A percentile compares a stretch with the other conserved stretches of the same genome.
Conservation (phyloP, 1,140 invertebrate species). For the Papilio xuthus region DNA sequence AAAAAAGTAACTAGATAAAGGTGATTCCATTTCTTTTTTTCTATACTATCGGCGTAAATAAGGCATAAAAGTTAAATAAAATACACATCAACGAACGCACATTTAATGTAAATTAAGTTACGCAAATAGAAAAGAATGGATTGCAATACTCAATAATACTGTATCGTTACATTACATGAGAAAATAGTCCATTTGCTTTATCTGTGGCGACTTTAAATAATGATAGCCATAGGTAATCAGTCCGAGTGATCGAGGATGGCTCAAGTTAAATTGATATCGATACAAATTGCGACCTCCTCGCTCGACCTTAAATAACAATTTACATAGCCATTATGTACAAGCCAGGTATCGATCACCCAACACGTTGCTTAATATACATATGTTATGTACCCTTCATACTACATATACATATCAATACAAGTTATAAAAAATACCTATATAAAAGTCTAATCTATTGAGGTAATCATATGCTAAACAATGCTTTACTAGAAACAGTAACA, state of each 20-base stretch:
- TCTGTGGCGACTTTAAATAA: conserved; percentile 38
- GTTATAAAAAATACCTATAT: no score
- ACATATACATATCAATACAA: not conserved
- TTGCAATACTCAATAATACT: conserved; percentile 14
- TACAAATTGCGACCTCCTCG: conserved; percentile 37
- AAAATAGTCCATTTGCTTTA: conserved; percentile 39
- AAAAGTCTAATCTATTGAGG: not conserved
- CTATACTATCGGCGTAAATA: not conserved
- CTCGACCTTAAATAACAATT: conserved; percentile 51
- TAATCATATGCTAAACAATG: not conserved
- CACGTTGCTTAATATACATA: conserved; percentile 51
- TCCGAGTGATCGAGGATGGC: conserved; percentile 36
- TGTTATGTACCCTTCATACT: not conserved
- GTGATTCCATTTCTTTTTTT: not conserved
- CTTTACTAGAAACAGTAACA: not conserved
- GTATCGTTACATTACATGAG: conserved; percentile 26
- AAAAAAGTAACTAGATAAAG: not conserved
- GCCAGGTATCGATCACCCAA: conserved; percentile 50
- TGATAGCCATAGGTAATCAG: conserved; percentile 38
- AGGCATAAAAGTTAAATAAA: conserved; percentile 9
- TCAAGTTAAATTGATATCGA: conserved; percentile 32
- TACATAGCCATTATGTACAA: conserved; percentile 55
- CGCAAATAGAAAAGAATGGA: conserved; percentile 28
- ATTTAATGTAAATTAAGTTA: conserved; percentile 35
- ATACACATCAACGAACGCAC: conserved; percentile 10